Evolutionary conservation across 1,140 invertebrate genomes (phyloP).

Genomic region (Mylabris phalerata): DNA sequence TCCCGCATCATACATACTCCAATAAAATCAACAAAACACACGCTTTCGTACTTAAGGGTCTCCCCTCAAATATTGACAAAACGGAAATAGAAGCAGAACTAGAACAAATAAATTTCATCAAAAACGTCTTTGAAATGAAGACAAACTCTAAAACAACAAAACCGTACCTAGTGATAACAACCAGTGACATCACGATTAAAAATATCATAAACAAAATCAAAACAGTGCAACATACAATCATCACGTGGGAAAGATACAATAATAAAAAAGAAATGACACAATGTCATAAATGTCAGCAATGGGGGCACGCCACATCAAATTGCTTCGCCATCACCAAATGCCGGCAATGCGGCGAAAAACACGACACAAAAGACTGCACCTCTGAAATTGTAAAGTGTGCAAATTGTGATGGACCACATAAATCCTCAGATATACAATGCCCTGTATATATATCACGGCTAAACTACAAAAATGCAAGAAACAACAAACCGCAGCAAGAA

Average conservation of each 20-base stretch:
- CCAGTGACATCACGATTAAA: neutral
- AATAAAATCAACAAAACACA: neutral
- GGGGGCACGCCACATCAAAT: conserved; percentile 34
- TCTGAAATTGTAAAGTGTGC: conserved; percentile 27
- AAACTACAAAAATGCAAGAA: neutral
- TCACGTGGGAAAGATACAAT: conserved; percentile 26
- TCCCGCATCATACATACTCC: neutral
- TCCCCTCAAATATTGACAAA: neutral
- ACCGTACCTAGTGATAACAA: conserved; percentile 3
- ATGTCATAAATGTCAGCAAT: conserved; percentile 37
- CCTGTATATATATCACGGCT: neutral
- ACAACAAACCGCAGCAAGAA: neutral
- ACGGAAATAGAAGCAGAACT: neutral
- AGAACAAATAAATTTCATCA: neutral
- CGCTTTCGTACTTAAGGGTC: neutral
- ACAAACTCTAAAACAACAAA: neutral
- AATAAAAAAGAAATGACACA: conserved; percentile 28
- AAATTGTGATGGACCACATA: conserved; percentile 34
- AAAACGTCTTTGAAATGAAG: neutral
- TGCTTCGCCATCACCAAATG: conserved; percentile 29
- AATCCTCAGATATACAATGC: conserved; percentile 9
- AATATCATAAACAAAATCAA: neutral
- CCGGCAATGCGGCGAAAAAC: conserved; percentile 36
- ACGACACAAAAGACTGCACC: conserved; percentile 32
- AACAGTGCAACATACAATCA: neutral